Conservation (phyloP, 2,113 vertebrate species). For the Acanthochromis polyacanthus region DNA sequence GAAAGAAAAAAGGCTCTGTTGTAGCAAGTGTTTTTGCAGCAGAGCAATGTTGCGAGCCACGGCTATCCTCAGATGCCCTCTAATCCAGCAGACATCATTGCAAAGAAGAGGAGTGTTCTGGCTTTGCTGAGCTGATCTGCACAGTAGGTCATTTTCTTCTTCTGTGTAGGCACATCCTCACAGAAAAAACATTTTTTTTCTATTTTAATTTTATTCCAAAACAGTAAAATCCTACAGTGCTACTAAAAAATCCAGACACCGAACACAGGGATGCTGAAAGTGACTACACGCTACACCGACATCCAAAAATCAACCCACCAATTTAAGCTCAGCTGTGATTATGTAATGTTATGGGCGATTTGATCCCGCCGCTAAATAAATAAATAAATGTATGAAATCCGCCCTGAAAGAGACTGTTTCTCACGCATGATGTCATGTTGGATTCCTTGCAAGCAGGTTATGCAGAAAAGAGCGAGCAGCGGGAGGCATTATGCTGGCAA, state of each 20-base stretch:
- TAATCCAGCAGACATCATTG: slow-evolving; percentile 37
- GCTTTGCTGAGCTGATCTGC: slow-evolving; percentile 10
- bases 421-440: slow-evolving; percentile 75
- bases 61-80: slow-evolving; percentile 75
- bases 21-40: slow-evolving; percentile 26
- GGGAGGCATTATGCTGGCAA: not conserved
- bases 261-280: slow-evolving; percentile 31
- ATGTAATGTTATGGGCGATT: slow-evolving; percentile 75
- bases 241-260: slow-evolving; percentile 13
- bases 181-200: not conserved
- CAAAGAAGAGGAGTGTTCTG: slow-evolving; percentile 10
- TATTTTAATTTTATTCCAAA: too few species aligned
- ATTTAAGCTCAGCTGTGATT: slow-evolving; percentile 61
- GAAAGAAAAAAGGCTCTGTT: not conserved
- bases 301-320: slow-evolving; percentile 48
- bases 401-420: slow-evolving; percentile 18
- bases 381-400: not conserved
- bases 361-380: slow-evolving; percentile 26
- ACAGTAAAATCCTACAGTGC: not conserved
- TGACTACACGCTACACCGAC: slow-evolving; percentile 21
- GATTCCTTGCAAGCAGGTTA: slow-evolving; percentile 46
- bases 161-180: not conserved
- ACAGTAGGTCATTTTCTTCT: slow-evolving; percentile 1
- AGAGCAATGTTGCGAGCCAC: slow-evolving; percentile 23
- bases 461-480: slow-evolving; percentile 41